Conservation (phyloP, 2,888 invertebrate genomes). For the Pristionchus mayeri region DNA sequence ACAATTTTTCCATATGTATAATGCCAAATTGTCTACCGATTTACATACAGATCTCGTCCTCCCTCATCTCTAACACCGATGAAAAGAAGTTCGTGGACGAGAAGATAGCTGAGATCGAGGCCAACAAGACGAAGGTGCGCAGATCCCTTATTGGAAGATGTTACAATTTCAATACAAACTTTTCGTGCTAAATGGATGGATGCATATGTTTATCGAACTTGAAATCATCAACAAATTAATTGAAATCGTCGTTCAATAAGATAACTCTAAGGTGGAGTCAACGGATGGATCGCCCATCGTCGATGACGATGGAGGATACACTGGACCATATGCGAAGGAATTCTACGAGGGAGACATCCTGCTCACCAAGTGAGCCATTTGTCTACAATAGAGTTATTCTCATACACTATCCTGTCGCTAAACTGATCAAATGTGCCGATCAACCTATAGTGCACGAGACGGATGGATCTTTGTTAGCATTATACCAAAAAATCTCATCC, state of each 20-base stretch:
- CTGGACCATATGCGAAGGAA: conserved; percentile 41
- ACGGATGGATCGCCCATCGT: conserved; percentile 39
- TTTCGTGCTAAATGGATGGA: no score
- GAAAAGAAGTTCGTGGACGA: conserved; percentile 2
- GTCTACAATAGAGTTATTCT: no score
- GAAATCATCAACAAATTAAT: no score
- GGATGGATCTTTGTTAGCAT: neutral
- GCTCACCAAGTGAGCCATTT: conserved; percentile 45
- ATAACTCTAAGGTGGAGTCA: neutral
- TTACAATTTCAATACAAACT: no score
- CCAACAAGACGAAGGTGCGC: conserved; percentile 1
- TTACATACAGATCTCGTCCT: neutral
- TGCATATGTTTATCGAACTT: no score
- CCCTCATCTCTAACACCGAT: neutral
- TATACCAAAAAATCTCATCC: neutral
- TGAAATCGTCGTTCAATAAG: no score
- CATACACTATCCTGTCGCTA: no score
- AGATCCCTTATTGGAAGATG: no score
- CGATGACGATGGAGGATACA: conserved; percentile 35
- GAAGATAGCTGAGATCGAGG: conserved; percentile 13
- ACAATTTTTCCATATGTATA: no score
- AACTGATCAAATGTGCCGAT: neutral
- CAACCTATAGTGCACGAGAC: neutral
- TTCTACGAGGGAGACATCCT: conserved; percentile 48
- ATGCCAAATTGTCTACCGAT: no score